These are phyloP conservation scores for Regulus satrapa DNA, from an alignment of 2,113 vertebrate genomes.

Conservation along the genomic window DNA sequence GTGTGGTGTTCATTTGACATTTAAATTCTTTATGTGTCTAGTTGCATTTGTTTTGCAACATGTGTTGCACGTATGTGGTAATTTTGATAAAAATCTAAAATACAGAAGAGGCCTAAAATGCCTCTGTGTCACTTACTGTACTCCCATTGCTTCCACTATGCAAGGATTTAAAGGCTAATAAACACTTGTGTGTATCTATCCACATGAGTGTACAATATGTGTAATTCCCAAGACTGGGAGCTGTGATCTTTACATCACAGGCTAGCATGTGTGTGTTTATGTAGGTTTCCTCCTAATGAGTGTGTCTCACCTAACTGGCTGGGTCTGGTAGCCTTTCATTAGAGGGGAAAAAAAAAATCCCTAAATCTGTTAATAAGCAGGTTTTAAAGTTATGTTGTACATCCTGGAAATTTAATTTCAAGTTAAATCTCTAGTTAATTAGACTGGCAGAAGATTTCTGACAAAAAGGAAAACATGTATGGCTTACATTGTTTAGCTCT, in stretches of 20 bases:
- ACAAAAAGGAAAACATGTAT: not conserved
- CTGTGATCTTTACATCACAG: not conserved
- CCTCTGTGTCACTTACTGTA: not conserved
- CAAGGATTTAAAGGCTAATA: not conserved
- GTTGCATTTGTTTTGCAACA: not conserved
- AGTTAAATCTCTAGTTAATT: not conserved
- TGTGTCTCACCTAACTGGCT: not conserved
- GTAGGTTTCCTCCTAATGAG: not conserved
- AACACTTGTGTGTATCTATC: fast-evolving
- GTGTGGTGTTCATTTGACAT: not conserved
- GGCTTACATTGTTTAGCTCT: not conserved
- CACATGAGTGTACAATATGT: not conserved
- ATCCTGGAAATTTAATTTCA: not conserved
- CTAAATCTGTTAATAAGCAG: not conserved
- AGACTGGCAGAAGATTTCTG: not conserved
- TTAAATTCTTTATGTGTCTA: not conserved
- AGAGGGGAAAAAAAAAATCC: fast-evolving
- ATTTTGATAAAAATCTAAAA: not conserved
- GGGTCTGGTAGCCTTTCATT: not conserved
- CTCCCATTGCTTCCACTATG: not conserved
- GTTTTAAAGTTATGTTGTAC: not conserved
- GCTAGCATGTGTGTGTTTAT: not conserved
- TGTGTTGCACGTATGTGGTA: fast-evolving
- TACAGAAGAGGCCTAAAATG: not conserved
- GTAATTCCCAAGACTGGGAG: not conserved